Evolutionary conservation across 2,888 invertebrate genomes (phyloP).

Genomic region (Cristatella mucedo): DNA sequence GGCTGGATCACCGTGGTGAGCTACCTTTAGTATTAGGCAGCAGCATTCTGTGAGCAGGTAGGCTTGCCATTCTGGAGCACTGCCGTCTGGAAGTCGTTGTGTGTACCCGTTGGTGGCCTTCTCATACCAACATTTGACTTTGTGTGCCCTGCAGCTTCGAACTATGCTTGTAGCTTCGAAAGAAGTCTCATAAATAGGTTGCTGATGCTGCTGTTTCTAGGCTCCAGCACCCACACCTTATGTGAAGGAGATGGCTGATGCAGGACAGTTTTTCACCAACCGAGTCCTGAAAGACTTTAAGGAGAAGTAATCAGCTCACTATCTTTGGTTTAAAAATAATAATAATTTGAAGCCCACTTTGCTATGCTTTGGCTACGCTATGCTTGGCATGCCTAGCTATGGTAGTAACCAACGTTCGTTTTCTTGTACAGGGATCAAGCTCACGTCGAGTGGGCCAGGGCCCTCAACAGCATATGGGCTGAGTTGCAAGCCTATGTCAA

Average conservation of each 20-base stretch:
- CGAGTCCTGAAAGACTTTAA: constrained; percentile 95
- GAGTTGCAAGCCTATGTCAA: constrained; percentile 82
- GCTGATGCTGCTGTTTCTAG: constrained; percentile 32
- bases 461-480: constrained; percentile 70
- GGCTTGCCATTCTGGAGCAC: too few species aligned
- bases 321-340: not conserved
- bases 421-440: constrained; percentile 48
- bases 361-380: too few species aligned
- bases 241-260: constrained; percentile 95
- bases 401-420: not conserved
- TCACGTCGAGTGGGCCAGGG: constrained; percentile 86
- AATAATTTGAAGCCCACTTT: not conserved
- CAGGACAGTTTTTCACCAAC: constrained; percentile 93
- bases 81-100: too few species aligned
- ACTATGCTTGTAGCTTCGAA: too few species aligned
- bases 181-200: not conserved
- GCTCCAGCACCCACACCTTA: constrained; percentile 82
- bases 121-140: too few species aligned
- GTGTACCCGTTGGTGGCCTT: too few species aligned
- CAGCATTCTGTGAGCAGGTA: too few species aligned
- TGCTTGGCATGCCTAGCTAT: too few species aligned
- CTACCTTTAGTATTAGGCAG: constrained; percentile 4
- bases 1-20: constrained; percentile 83
- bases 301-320: constrained; percentile 53
- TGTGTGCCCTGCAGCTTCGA: too few species aligned